Conservation (phyloP, 2,113 vertebrate genomes). For the Hirundichthys speculiger region DNA sequence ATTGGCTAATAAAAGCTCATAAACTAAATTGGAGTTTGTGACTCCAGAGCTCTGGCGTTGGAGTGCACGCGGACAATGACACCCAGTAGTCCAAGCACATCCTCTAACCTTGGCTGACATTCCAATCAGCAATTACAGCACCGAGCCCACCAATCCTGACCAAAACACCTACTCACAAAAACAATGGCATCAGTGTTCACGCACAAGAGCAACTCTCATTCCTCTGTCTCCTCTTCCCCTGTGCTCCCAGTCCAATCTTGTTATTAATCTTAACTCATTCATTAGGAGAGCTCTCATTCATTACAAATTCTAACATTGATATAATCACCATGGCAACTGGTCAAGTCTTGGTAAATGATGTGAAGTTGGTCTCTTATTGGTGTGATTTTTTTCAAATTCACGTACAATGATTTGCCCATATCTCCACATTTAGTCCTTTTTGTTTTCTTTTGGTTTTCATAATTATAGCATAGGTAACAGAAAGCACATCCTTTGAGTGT, state of each 20-base stretch:
- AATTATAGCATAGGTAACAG: neutral
- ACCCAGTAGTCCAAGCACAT: constrained; percentile 73
- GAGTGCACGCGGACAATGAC: constrained; percentile 75
- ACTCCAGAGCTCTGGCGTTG: constrained; percentile 60
- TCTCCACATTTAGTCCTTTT: neutral
- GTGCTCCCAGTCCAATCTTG: constrained; percentile 69
- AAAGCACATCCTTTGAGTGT: neutral
- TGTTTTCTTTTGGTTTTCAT: constrained; percentile 10
- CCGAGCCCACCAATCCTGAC: constrained; percentile 74
- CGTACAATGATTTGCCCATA: neutral
- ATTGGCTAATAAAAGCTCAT: constrained; percentile 73
- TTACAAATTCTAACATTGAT: constrained; percentile 66
- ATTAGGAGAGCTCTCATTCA: constrained; percentile 68
- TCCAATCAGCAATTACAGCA: constrained; percentile 80
- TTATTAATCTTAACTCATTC: constrained; percentile 80
- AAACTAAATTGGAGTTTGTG: constrained; percentile 71
- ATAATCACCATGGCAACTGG: constrained; percentile 49
- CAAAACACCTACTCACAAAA: constrained; percentile 79
- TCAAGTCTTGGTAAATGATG: constrained; percentile 23
- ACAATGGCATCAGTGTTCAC: constrained; percentile 78
- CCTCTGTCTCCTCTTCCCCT: constrained; percentile 54
- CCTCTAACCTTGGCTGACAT: constrained; percentile 76
- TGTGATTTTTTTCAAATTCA: neutral
- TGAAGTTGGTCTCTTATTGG: constrained; percentile 13
- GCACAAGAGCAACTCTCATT: constrained; percentile 76